Base-by-base conservation (phyloP, 2,797 vertebrate species). In the Fringilla coelebs region DNA sequence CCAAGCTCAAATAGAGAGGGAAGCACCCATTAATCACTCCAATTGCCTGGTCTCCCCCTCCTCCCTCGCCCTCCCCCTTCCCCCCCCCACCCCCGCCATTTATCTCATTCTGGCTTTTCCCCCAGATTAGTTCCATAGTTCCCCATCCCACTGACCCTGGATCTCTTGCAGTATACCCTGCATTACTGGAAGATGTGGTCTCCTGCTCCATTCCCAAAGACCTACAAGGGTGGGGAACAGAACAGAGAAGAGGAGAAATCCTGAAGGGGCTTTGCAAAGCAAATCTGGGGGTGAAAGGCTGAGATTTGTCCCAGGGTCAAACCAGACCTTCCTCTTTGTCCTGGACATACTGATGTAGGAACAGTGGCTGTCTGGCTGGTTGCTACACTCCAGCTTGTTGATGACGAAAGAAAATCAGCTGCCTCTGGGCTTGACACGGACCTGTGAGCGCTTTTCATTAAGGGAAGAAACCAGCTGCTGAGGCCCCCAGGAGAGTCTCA, bases 401-500 rank as follows among this genome's bases (percentile, higher is more conserved):
- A 51, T 89, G 75, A 63, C 0, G 19, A 29, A 36, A 51, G 78
- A 43, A 80, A 93, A 85, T 89, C 78, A 54, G 26, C 81, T 91
- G 91, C 94, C 87, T 80, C 61, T 7, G 48, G 82, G 34, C 91
- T 89, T 94, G 91, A 95, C 85, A 89, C 1, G 1, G 82, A 83
- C 94, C 87, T 83, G 81, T 85, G 91, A 94, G 78, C 87, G 74
- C 81, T 93, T 94, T 93, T 96, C 94, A 88, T 95, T 96, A 96
- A 90, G 75, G 58, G 87, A 85, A 93, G 95, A 81, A 73, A 85
- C 85, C 95, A 96, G 95, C 88, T 95, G 91, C 79, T 70, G 70
- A 85, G 40, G 76, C 66, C 89, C 89, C 73, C 83, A 72, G 73
- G 88, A 92, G 95, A 88, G 58, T 48, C 88, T 38, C 68, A 46